A percentile compares a stretch with the other conserved stretches of the same genome.
Conservation (phyloP, 2,113 vertebrate species). For the Macrotus californicus region DNA sequence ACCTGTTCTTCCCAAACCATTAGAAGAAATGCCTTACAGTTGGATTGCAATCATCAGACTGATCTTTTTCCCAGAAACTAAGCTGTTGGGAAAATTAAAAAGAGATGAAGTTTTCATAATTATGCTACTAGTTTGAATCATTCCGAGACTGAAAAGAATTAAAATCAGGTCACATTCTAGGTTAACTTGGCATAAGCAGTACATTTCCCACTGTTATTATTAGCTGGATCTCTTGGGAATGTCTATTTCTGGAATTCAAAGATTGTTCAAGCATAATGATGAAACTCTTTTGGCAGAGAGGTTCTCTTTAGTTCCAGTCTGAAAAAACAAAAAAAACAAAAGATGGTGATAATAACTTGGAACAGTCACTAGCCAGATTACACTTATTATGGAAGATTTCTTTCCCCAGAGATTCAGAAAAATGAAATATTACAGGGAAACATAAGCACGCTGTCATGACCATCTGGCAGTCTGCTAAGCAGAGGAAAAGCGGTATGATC, state of each 20-base stretch:
- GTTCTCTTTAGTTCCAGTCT: neutral
- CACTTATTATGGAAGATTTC: neutral
- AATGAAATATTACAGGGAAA: neutral
- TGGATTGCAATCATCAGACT: neutral
- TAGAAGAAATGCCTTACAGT: neutral
- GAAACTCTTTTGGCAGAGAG: neutral
- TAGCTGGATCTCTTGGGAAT: neutral
- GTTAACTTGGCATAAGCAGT: neutral
- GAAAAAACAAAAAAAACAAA: neutral
- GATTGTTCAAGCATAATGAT: neutral
- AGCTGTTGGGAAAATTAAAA: slow-evolving; percentile 21
- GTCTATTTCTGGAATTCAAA: neutral
- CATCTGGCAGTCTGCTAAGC: neutral
- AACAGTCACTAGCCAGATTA: neutral
- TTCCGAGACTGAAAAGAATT: neutral
- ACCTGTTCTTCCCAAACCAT: neutral
- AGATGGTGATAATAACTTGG: neutral
- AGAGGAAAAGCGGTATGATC: neutral
- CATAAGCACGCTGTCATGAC: neutral
- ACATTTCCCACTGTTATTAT: neutral
- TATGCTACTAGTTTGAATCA: neutral
- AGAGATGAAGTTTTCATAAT: neutral
- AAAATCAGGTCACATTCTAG: neutral
- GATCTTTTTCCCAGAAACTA: slow-evolving; percentile 23
- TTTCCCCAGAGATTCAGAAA: neutral